Evolutionary conservation across 1,140 invertebrate species (phyloP).

Genomic region (Lucilia sericata): DNA sequence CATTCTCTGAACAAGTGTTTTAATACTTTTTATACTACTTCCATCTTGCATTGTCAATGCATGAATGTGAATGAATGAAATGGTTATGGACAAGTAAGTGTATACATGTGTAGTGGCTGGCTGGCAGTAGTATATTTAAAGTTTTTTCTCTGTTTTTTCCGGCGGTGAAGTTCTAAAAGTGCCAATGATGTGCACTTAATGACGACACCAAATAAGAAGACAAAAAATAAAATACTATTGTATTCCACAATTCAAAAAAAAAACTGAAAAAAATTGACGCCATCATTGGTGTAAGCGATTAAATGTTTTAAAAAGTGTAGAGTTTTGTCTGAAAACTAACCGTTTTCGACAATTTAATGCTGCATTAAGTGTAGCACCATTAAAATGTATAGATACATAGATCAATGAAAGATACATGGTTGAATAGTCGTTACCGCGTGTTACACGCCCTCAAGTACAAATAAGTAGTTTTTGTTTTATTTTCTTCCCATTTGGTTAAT

Average conservation of each 20-base stretch:
- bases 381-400: neutral
- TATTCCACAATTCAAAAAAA: neutral
- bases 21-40: constrained; percentile 7
- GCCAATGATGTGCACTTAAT: constrained; percentile 34
- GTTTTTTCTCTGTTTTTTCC: neutral
- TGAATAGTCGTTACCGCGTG: constrained; percentile 1
- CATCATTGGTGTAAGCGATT: neutral
- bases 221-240: constrained; percentile 12
- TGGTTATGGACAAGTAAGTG: neutral
- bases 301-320: constrained; percentile 15
- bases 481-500: neutral
- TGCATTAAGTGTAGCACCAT: neutral
- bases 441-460: constrained; percentile 1
- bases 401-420: neutral
- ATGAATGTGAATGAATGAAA: neutral
- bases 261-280: constrained; percentile 12
- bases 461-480: neutral
- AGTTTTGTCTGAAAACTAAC: neutral
- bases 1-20: constrained; percentile 6
- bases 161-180: constrained; percentile 31
- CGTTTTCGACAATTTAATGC: constrained; percentile 26
- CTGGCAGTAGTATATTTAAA: neutral
- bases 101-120: neutral
- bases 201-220: neutral
- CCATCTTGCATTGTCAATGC: neutral